A percentile compares a stretch with the other conserved stretches of the same genome.
Conservation (phyloP, 2,888 invertebrate species). For the Poecilus cupreus region DNA sequence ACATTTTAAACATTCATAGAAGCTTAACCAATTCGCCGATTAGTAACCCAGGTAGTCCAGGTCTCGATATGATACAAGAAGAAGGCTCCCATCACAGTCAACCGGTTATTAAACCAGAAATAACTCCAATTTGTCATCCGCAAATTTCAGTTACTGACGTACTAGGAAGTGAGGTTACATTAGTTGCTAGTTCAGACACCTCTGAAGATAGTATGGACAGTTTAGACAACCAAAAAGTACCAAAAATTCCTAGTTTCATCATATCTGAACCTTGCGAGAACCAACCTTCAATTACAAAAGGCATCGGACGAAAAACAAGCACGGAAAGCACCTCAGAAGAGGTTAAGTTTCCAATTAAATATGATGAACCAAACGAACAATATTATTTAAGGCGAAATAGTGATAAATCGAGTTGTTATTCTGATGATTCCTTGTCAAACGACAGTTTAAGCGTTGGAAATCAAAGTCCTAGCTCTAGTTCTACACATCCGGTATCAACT, state of each 20-base stretch:
- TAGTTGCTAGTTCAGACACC: slow-evolving; percentile 84
- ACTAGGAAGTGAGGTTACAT: slow-evolving; percentile 87
- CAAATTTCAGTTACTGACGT: slow-evolving; percentile 96
- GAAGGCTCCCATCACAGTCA: slow-evolving; percentile 76
- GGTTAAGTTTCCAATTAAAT: slow-evolving; percentile 58
- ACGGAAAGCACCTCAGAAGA: slow-evolving; percentile 72
- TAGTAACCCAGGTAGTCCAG: slow-evolving; percentile 80
- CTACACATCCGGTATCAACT: slow-evolving; percentile 68
- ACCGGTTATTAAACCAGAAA: slow-evolving; percentile 17
- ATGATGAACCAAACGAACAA: slow-evolving; percentile 67
- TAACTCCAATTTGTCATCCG: slow-evolving; percentile 75
- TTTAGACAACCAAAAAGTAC: slow-evolving; percentile 76
- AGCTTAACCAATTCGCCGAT: slow-evolving; percentile 79
- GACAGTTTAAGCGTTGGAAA: slow-evolving; percentile 74
- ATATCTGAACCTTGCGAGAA: slow-evolving; percentile 85
- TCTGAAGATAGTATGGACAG: slow-evolving; percentile 84
- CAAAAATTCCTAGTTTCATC: slow-evolving; percentile 78
- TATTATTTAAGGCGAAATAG: slow-evolving; percentile 79
- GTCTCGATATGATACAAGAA: slow-evolving; percentile 86
- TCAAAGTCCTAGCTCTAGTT: slow-evolving; percentile 71
- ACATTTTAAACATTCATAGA: slow-evolving; percentile 74
- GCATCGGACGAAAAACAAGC: slow-evolving; percentile 78
- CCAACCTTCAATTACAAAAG: slow-evolving; percentile 87
- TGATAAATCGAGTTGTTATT: slow-evolving; percentile 82
- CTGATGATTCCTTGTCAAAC: slow-evolving; percentile 84